Base-by-base conservation (phyloP, 2,888 invertebrate genomes). In the Drosophila cognata region DNA sequence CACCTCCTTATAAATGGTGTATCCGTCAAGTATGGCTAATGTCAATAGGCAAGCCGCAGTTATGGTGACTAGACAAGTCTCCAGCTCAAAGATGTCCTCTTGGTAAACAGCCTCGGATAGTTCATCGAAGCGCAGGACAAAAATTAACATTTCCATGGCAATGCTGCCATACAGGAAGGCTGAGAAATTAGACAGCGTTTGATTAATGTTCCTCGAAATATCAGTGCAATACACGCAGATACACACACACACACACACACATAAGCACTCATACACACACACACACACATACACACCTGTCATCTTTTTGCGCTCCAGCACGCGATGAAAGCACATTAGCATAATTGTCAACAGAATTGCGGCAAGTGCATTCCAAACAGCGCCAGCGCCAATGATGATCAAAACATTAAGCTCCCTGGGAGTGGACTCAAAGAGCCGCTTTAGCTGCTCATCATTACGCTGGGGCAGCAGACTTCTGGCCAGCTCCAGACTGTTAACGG, bases 1-100 rank as follows among this genome's bases (percentile, higher is more conserved):
- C 53, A 93, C 93, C 92, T 93, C 92, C 73, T 92, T 93, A 60
- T 93, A 93, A 58, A 93, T 86, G 8, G 93, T 91, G 64, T 85
- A 91, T 6, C 89, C 92, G 77, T 93, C 93, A 60, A 90, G 71
- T 21, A 67, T 55, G 31, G 86, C 84, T 80, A 93, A 66, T 7
- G 64, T 57, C 56, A 89, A 73, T 61, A 92, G 76, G 68, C 88
- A 83, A 16, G 85, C 18, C 11, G 81, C 84, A 4, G 82, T 76
- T 25, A 70, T 60, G 21, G 65, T 61, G 60, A 89, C 82, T 35
- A 93, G 73, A 41, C 90, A 84, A 4, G 90, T 77, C 72, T 93
- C 93, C 68, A 93, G 76, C 74, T 92, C 91, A 48, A 86, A 78
- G 28, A 91, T 41, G 52, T 86, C 84, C 57, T 91, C 81, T 59